Evolutionary conservation across 2,888 invertebrate genomes (phyloP), one percentile per base, ranked within the genome.

Genomic region (Rosalia funebris): DNA sequence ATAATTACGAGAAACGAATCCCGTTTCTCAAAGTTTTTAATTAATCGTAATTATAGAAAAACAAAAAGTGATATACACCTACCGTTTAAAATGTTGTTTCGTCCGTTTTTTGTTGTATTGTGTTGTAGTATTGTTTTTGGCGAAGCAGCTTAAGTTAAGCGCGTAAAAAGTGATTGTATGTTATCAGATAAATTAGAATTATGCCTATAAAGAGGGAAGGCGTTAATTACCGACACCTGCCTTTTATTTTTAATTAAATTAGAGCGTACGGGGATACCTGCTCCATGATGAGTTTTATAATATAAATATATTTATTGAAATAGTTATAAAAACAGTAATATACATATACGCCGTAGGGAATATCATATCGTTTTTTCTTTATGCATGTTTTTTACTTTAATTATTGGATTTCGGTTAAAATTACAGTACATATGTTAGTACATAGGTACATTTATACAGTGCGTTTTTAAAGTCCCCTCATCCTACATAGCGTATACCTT

Each of bases 1-100:
- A 74, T 76, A 75, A 76, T 76, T 76, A 74, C 69, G 72, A 74
- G 75, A 74, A 75, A 73, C 71, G 73, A 72, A 72, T 71, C 70
- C 69, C 71, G 71, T 65, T 63, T 70, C 62, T 62, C 65, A 69
- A 70, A 72, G 68, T 72, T 73, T 69, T 74, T 76, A 76, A 76
- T 76, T 74, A 74, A 76, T 75, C 70, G 70, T 74, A 71, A 73
- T 71, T 70, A 65, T 60, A 61, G 47, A 20, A 54, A 60, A 50
- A 44, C 44, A 36, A 45, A 54, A 42, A 45, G 7, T 25, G 7
- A 25, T 7, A 25, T 34, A 34, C 4, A 11, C 34, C 5, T 11
- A 34, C 5, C 34, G 11, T 34, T 34, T 34, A 34, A 11, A 34
- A 34, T n/a, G 11, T 34, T 10, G 25, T 7, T 3, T 25, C 3